Evolutionary conservation across 92 coral and sea anemone species (phyloP).

Genomic region (Palythoa caribaeorum): DNA sequence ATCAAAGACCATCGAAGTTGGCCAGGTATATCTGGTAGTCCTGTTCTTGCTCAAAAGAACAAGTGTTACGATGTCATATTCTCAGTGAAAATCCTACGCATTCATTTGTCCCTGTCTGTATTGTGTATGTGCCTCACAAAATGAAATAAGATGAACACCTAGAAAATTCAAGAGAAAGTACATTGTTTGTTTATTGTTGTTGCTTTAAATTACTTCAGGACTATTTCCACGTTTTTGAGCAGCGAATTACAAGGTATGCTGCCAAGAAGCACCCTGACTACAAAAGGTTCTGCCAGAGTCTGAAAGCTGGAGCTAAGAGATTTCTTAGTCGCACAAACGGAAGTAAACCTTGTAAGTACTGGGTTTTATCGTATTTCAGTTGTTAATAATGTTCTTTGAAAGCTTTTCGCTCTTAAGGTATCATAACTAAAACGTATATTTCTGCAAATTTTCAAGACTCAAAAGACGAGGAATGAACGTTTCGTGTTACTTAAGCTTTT

Average conservation of each 20-base stretch:
- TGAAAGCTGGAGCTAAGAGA: not conserved
- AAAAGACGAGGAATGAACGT: conserved; percentile 4
- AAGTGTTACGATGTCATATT: not conserved
- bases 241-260: not conserved
- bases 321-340: conserved; percentile 2
- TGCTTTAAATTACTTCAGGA: not conserved
- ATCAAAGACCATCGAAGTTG: not conserved
- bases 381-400: not conserved
- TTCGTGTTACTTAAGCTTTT: not conserved
- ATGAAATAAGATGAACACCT: not conserved
- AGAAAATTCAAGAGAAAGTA: not conserved
- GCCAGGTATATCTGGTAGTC: not conserved
- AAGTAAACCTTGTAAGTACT: not conserved
- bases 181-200: not conserved
- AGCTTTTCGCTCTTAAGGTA: not conserved
- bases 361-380: not conserved
- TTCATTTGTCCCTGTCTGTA: not conserved
- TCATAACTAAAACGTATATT: not conserved
- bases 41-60: no score
- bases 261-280: conserved; percentile 19
- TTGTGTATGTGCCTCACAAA: not conserved
- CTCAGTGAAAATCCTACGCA: not conserved
- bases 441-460: not conserved
- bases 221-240: conserved; percentile 13
- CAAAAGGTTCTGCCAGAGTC: not conserved